Evolutionary conservation across 1,140 invertebrate species (phyloP).

Genomic region (Pseudomyrmex gracilis): DNA sequence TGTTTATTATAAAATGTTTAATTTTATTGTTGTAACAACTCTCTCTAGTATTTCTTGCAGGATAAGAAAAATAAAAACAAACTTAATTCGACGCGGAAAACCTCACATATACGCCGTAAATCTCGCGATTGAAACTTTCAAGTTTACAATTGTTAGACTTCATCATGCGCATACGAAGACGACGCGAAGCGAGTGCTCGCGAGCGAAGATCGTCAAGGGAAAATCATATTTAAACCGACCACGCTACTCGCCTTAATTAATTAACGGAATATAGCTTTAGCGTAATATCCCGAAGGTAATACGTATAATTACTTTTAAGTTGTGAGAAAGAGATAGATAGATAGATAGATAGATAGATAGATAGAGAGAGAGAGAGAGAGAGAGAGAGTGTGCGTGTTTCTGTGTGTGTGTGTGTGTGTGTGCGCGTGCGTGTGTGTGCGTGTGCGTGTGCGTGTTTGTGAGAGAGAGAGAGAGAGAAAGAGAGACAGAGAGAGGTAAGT

Average conservation of each 20-base stretch:
- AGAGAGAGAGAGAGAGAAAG: neutral
- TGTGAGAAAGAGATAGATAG: constrained; percentile 26
- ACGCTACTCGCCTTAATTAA: constrained; percentile 77
- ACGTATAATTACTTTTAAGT: constrained; percentile 66
- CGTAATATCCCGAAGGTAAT: constrained; percentile 70
- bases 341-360: neutral
- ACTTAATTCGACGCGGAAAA: constrained; percentile 18
- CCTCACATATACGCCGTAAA: neutral
- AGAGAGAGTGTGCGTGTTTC: too few species aligned
- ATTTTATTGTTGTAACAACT: neutral
- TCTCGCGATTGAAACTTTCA: constrained; percentile 13
- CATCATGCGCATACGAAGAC: neutral
- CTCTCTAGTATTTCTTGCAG: neutral
- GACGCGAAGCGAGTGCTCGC: constrained; percentile 40
- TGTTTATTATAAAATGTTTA: neutral
- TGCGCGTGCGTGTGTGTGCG: too few species aligned
- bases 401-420: too few species aligned
- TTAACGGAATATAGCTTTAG: constrained; percentile 75
- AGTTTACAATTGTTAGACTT: constrained; percentile 34
- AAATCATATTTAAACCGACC: constrained; percentile 72
- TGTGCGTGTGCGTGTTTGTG: too few species aligned
- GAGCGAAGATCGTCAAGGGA: constrained; percentile 65
- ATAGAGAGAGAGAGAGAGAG: neutral
- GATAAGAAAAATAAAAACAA: constrained; percentile 14
- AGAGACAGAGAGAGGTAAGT: constrained; percentile 23